A percentile compares a stretch with the other conserved stretches of the same genome.
These are phyloP conservation scores for Tillus elongatus DNA, from an alignment of 2,888 invertebrate species.

Conservation along the genomic window DNA sequence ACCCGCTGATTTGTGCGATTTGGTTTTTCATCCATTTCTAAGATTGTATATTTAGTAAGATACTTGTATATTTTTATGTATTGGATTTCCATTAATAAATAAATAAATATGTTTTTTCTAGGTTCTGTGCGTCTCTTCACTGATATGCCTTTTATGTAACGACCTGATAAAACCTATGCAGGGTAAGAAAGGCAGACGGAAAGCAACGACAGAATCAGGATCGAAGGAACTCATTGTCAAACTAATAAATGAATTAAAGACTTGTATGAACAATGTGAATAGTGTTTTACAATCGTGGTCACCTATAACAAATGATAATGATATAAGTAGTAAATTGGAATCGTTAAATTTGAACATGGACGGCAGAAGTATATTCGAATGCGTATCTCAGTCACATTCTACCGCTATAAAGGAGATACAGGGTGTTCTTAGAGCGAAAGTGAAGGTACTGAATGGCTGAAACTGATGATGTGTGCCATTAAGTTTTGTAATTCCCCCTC, in stretches of 20 bases:
- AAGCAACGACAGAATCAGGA: constrained; percentile 40
- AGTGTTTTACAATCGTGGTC: constrained; percentile 44
- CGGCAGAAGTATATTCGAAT: constrained; percentile 42
- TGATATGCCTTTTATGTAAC: constrained; percentile 49
- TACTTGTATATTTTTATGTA: constrained; percentile 4
- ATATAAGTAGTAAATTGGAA: constrained; percentile 40
- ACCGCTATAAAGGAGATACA: constrained; percentile 47
- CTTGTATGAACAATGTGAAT: constrained; percentile 39
- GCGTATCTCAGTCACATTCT: constrained; percentile 45
- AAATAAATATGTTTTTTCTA: constrained; percentile 32
- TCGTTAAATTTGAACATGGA: constrained; percentile 39
- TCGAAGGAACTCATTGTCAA: constrained; percentile 40
- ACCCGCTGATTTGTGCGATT: no score
- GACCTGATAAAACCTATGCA: constrained; percentile 46
- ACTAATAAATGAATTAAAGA: constrained; percentile 27
- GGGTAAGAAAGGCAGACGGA: constrained; percentile 52
- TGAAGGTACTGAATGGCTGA: constrained; percentile 39
- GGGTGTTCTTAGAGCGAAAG: constrained; percentile 48
- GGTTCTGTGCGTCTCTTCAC: constrained; percentile 50
- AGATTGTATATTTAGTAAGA: constrained; percentile 3
- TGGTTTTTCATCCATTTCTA: no score
- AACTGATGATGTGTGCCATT: not conserved
- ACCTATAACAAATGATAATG: constrained; percentile 32
- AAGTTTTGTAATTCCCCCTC: not conserved
- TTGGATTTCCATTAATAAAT: constrained; percentile 4